Conservation (phyloP, 2,888 invertebrate species). For the Parnassius mnemosyne region DNA sequence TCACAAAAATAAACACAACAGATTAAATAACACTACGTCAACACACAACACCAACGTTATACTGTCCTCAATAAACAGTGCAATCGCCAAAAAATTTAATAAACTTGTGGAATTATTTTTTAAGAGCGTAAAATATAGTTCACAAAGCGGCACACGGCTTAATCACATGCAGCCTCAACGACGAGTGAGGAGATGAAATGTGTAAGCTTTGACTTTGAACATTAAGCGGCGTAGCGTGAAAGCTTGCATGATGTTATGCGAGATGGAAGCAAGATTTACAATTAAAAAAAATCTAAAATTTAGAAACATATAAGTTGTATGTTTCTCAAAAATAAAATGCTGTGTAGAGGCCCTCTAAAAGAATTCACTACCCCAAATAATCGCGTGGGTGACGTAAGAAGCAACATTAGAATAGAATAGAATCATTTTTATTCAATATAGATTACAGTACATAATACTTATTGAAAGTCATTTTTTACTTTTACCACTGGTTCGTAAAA, state of each 20-base stretch:
- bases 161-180: slow-evolving; percentile 32
- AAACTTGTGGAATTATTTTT: neutral
- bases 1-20: slow-evolving; percentile 17
- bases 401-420: no score
- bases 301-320: no score
- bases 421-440: no score
- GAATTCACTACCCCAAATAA: no score
- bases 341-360: no score
- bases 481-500: no score
- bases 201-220: slow-evolving; percentile 30
- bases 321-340: no score
- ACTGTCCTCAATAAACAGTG: slow-evolving; percentile 3
- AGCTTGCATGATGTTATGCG: slow-evolving; percentile 43
- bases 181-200: slow-evolving; percentile 32
- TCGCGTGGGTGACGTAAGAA: no score
- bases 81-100: neutral
- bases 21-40: slow-evolving; percentile 21
- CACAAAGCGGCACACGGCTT: slow-evolving; percentile 30
- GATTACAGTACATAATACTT: no score
- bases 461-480: no score
- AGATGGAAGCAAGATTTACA: slow-evolving; percentile 24
- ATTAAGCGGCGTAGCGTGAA: slow-evolving; percentile 40
- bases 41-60: slow-evolving; percentile 34
- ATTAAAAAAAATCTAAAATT: no score
- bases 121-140: neutral